Base-by-base conservation (phyloP, 2,888 invertebrate genomes). In the Parnassius mnemosyne region DNA sequence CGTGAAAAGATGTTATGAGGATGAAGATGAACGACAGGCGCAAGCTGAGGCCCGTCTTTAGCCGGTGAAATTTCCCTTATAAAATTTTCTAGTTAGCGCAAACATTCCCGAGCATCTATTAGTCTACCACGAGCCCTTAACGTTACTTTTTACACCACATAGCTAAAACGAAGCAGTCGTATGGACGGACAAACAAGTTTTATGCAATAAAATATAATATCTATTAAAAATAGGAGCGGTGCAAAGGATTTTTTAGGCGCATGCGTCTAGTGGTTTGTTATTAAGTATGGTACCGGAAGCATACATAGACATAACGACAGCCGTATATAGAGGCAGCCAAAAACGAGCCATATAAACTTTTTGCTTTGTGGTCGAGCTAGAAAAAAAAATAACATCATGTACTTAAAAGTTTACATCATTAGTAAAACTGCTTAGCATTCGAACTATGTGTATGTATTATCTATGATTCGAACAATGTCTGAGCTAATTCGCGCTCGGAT, bases 261-360 rank as follows among this genome's bases (percentile, higher is more conserved):
- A 89, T 89, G 90, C 89, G 76, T 68, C 87, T 87, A 87, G 80
- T 84, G 84, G 80, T 66, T 67, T 75, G 71, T 73, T 80, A 83
- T 69, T 80, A 81, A 84, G 77, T 74, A 83, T 66, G 84, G 77
- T 84, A 89, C 82, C 84, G 83, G 83, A 89, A 90, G 90, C 90
- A 88, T 90, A 90, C 90, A 90, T 87, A 89, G 89, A 90, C 85
- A 89, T 80, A 88, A 89, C 77, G 86, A 90, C 89, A 90, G 88
- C 88, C 89, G 89, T 77, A 89, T 80, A 89, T 85, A 88, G 85
- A 89, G 87, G 85, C 89, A 88, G 88, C 89, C 89, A 88, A 89
- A 85, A 84, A 90, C 89, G 89, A 90, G 90, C 90, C 89, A 89
- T 86, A 85, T 85, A 81, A 87, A 89, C 85, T 87, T 83, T 89